Evolutionary conservation across 2,888 invertebrate species (phyloP), one percentile per base, ranked within the genome.

Genomic region (Drosophila tripunctata): DNA sequence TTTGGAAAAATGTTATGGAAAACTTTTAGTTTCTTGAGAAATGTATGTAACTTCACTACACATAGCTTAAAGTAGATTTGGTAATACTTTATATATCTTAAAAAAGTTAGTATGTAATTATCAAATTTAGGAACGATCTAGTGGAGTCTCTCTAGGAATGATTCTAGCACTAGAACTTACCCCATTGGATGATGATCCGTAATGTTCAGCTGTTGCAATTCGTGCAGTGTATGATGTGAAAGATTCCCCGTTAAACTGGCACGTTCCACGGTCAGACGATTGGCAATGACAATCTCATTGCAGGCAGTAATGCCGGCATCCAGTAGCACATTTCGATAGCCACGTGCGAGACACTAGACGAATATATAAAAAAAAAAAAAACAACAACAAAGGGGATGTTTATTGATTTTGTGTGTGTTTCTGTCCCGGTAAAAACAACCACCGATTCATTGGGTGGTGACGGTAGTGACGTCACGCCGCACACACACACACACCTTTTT

Each of bases 101-200:
- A 7, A 48, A 30, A 3, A 38, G 5, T 3, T 44, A 22, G 14
- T 43, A 7, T 35, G 4, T 8, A 14, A 4, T 7, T 8, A 51
- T 57, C n/a, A n/a, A n/a, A n/a, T n/a, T n/a, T n/a, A n/a, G n/a
- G n/a, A n/a, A n/a, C n/a, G n/a, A n/a, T n/a, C n/a, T n/a, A n/a
- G n/a, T n/a, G n/a, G n/a, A n/a, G n/a, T n/a, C n/a, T n/a, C n/a
- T n/a, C n/a, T n/a, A n/a, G n/a, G n/a, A n/a, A n/a, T n/a, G n/a
- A n/a, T n/a, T n/a, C n/a, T n/a, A n/a, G n/a, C n/a, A n/a, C n/a
- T n/a, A n/a, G n/a, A n/a, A n/a, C 8, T 75, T 73, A 91, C 91
- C 91, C 90, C 73, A 91, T 77, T 10, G 91, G 91, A 88, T 92
- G 91, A 38, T 90, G 87, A 65, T 90, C 90, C 3, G 90, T 89